Evolutionary conservation across 2,888 invertebrate genomes (phyloP).

Genomic region (Phoenoteleia sp.): DNA sequence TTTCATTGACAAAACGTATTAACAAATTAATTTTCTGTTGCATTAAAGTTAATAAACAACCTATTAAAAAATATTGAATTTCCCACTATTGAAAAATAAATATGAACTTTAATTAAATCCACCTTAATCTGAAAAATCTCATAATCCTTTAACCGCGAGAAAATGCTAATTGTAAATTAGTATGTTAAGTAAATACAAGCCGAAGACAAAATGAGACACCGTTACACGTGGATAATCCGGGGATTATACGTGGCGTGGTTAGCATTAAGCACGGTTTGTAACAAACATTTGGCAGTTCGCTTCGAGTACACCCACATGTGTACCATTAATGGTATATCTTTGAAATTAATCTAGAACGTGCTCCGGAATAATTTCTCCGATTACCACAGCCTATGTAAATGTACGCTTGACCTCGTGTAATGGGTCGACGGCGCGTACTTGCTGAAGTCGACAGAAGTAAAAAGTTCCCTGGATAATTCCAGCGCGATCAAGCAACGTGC

Average conservation of each 20-base stretch:
- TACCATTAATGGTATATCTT: constrained; percentile 68
- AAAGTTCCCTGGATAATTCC: constrained; percentile 22
- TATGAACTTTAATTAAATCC: no score
- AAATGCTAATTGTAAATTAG: constrained; percentile 63
- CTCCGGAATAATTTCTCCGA: constrained; percentile 78
- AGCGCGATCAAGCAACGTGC: constrained; percentile 26
- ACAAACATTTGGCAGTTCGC: constrained; percentile 57
- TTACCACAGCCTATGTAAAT: constrained; percentile 69
- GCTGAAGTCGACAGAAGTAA: constrained; percentile 47
- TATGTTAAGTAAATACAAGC: constrained; percentile 50
- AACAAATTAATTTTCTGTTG: no score
- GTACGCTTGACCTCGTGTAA: constrained; percentile 68
- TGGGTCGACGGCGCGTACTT: constrained; percentile 46
- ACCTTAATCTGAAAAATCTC: no score
- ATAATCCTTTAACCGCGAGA: neutral
- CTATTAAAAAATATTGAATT: no score
- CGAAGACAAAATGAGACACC: constrained; percentile 11
- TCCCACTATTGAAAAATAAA: no score
- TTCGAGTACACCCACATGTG: constrained; percentile 44
- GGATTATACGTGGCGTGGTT: constrained; percentile 63
- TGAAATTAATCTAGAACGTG: constrained; percentile 79
- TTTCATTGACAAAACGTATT: no score
- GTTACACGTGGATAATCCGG: constrained; percentile 27
- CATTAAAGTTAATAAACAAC: no score
- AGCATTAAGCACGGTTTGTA: constrained; percentile 48